Conservation (phyloP, 2,113 vertebrate species). For the Xenopus tropicalis region DNA sequence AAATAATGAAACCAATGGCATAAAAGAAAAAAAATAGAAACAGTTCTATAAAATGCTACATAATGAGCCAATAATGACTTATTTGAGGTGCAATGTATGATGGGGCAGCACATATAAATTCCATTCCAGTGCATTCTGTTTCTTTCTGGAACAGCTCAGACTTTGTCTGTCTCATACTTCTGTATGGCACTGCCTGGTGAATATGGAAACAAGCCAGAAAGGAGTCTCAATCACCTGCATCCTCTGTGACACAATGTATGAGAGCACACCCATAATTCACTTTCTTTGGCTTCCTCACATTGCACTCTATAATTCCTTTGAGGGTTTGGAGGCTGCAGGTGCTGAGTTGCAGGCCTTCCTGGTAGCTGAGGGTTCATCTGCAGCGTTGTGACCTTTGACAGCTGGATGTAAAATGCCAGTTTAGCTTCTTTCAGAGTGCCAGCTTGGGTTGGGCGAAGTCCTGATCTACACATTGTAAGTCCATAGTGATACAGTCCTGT, state of each 20-base stretch:
- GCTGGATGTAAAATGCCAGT: slow-evolving; percentile 40
- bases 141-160: not conserved
- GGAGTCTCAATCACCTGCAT: not conserved
- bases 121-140: not conserved
- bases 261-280: not conserved
- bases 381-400: slow-evolving; percentile 48
- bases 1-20: too few relatives aligned
- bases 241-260: not conserved
- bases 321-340: slow-evolving; percentile 68
- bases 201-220: not conserved
- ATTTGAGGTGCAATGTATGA: not conserved
- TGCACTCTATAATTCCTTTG: slow-evolving; percentile 52
- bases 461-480: slow-evolving; percentile 70
- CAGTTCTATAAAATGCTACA: not conserved
- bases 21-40: not conserved
- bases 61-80: not conserved
- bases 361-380: slow-evolving; percentile 56
- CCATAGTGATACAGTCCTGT: slow-evolving; percentile 93
- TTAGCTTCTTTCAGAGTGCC: slow-evolving; percentile 50
- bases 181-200: too few relatives aligned
- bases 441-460: slow-evolving; percentile 41
- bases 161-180: not conserved
- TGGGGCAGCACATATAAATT: not conserved
- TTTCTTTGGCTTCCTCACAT: slow-evolving; percentile 2
- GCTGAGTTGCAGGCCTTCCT: slow-evolving; percentile 61